A percentile compares a stretch with the other conserved stretches of the same genome.
These are phyloP conservation scores for Eilema caniola DNA, from an alignment of 2,888 invertebrate genomes.

Conservation along the genomic window DNA sequence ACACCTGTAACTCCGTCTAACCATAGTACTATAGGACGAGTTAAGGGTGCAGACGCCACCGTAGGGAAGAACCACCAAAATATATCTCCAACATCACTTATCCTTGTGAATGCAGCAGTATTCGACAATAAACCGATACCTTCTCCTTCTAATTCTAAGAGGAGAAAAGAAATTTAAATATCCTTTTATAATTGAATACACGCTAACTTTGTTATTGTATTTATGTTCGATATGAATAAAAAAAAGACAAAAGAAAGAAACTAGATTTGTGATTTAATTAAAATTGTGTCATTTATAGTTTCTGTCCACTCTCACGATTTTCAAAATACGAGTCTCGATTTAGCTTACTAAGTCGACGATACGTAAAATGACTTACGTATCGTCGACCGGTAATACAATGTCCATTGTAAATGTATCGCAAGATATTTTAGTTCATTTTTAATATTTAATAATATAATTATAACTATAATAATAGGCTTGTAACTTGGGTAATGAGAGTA, in stretches of 20 bases:
- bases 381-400: no score
- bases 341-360: no score
- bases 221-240: no score
- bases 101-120: constrained; percentile 91
- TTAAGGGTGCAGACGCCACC: constrained; percentile 72
- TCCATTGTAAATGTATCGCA: no score
- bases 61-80: constrained; percentile 96
- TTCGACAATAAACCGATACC: constrained; percentile 88
- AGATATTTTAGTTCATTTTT: constrained; percentile 20
- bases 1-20: constrained; percentile 95
- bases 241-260: no score
- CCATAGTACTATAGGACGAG: constrained; percentile 93
- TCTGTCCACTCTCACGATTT: no score
- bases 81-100: constrained; percentile 90
- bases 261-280: no score
- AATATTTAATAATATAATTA: not conserved
- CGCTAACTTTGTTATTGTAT: no score
- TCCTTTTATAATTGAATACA: no score
- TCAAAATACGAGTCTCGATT: no score
- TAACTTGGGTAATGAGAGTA: constrained; percentile 15
- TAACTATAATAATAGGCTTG: constrained; percentile 26
- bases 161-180: not conserved
- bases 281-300: no score
- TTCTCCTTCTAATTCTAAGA: constrained; percentile 64
- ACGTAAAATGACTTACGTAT: no score